Evolutionary conservation across 2,113 vertebrate genomes (phyloP).

Genomic region (Symphodus melops): DNA sequence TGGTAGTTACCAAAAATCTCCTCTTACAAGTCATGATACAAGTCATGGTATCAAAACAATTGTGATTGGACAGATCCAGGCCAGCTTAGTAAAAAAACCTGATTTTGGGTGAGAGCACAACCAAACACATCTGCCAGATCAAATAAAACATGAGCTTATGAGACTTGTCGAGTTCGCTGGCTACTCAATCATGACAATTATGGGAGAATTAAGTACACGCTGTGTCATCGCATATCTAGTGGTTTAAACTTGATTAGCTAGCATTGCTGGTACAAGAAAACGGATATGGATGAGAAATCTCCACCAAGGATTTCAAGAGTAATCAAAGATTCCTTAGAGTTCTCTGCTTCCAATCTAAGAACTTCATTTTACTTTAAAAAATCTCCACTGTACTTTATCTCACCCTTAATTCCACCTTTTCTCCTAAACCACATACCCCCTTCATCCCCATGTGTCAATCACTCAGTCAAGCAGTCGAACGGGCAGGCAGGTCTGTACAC

Average conservation of each 20-base stretch:
- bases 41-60: no score
- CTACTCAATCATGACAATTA: not conserved
- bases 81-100: no score
- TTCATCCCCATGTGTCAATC: slow-evolving; percentile 36
- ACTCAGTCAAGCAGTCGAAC: slow-evolving; percentile 16
- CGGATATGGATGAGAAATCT: not conserved
- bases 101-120: no score
- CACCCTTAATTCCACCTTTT: slow-evolving; percentile 40
- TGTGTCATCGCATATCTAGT: not conserved
- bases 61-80: no score
- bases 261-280: not conserved
- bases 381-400: slow-evolving; percentile 27
- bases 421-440: slow-evolving; percentile 26
- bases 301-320: not conserved
- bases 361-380: not conserved
- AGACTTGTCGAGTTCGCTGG: not conserved
- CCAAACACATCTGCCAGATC: no score
- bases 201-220: not conserved
- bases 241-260: not conserved
- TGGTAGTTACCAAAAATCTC: no score
- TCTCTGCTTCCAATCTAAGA: not conserved
- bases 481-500: slow-evolving; percentile 35
- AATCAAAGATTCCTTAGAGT: not conserved
- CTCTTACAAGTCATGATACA: no score
- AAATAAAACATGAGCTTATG: no score